These are phyloP conservation scores for Rhaphigaster nebulosa DNA, from an alignment of 2,888 invertebrate species.

Conservation along the genomic window DNA sequence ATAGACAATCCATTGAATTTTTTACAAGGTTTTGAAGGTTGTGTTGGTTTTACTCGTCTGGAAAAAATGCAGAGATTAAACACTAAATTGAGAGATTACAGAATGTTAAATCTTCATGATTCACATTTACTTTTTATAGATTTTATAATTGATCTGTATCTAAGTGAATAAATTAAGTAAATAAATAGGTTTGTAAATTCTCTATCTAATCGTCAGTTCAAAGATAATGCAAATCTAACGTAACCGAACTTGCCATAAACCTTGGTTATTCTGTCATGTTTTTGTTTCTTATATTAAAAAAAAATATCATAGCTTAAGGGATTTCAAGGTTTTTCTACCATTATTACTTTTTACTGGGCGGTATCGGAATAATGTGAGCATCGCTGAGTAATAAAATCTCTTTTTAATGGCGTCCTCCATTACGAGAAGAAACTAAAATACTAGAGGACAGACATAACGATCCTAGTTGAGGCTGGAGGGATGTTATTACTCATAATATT, in stretches of 20 bases:
- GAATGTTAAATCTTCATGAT: background rate
- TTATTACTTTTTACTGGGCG: background rate
- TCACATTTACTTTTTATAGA: background rate
- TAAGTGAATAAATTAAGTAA: background rate
- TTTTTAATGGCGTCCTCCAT: constrained; percentile 30
- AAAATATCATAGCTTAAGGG: background rate
- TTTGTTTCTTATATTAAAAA: background rate
- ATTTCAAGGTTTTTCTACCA: background rate
- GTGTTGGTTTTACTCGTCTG: background rate
- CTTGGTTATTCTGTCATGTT: background rate
- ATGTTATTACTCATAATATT: background rate
- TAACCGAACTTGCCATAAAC: background rate
- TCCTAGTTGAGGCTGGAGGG: background rate
- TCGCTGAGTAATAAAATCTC: background rate
- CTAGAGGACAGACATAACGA: background rate
- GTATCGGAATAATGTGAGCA: background rate
- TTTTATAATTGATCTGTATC: background rate
- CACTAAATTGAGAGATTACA: background rate
- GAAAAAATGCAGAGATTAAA: background rate
- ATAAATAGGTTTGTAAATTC: background rate
- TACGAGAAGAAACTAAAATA: constrained; percentile 26
- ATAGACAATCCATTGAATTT: background rate
- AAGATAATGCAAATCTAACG: background rate
- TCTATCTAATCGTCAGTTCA: background rate
- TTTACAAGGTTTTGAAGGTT: background rate